Base-by-base conservation (phyloP, 2,797 vertebrate species). In the Leptodactylus fallax region DNA sequence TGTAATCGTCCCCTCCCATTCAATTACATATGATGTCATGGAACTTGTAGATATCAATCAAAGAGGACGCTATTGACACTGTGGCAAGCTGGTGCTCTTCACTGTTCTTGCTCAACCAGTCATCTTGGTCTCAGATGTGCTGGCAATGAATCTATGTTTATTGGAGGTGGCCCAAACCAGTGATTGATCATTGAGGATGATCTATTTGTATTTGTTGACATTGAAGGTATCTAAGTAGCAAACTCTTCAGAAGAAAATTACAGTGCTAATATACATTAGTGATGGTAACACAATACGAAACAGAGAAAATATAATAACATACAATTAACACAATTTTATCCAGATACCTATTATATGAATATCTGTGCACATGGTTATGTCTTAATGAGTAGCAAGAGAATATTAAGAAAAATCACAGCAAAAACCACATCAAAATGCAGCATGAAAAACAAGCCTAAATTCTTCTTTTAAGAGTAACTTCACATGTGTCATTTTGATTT, bases 51-150 rank as follows among this genome's bases (percentile, higher is more conserved):
- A 83, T 69, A 51, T 1, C n/a, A 71, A 67, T 27, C 7, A 53
- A 36, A 60, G 23, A 80, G 56, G 17, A 21, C 55, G 19, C 55
- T 80, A 12, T 45, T 80, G 27, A n/a, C 25, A 60, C 23, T 19
- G 25, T 51, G 47, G 47, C 14, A 60, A 21, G 55, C 16, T 61
- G 21, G n/a, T 81, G 80, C 7, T 23, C 21, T n/a, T 65, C 19
- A 51, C 80, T 58, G 19, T 60, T 74, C 55, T 56, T 77, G 83
- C 7, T 77, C 74, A 4, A 85, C 58, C 67, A 84, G 82, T 84
- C 69, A n/a, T 47, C 58, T 84, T 60, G 53, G 65, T 83, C 53
- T 83, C 25, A 21, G 25, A 55, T 21, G 13, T 45, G 12, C 69
- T 72, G 55, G 69, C 65, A 71, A 36, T 36, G 36, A 36, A 36